phyloP scores from a whole-genome alignment of 2,888 invertebrate genomes.

The Spicauda simplicius region DNA sequence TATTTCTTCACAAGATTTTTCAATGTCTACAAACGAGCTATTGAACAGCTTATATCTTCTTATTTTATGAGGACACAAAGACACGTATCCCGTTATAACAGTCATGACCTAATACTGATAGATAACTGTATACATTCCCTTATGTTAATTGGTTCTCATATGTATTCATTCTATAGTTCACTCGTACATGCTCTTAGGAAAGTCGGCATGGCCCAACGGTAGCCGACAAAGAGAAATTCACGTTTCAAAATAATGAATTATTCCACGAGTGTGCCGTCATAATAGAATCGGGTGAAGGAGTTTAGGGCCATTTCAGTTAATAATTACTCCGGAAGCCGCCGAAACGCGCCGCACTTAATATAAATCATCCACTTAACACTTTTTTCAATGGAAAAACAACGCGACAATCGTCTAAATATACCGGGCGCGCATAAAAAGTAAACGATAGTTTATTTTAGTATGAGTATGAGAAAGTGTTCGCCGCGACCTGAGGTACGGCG shows the following conservation, averaged over 20 bases:
- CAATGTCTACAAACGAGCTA: too few species aligned
- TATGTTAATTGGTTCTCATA: too few species aligned
- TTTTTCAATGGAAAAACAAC: constrained; percentile 65
- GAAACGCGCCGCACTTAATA: constrained; percentile 75
- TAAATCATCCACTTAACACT: constrained; percentile 84
- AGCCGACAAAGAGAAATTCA: constrained; percentile 56
- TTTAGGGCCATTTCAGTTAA: constrained; percentile 59
- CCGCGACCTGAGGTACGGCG: constrained; percentile 73
- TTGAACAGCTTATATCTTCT: too few species aligned
- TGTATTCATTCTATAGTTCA: background rate
- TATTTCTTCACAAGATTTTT: too few species aligned
- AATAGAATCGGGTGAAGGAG: constrained; percentile 56
- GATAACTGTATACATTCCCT: too few species aligned
- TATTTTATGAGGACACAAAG: too few species aligned
- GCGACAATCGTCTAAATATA: constrained; percentile 80
- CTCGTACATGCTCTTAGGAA: background rate
- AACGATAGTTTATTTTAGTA: constrained; percentile 76
- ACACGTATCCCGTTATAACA: too few species aligned
- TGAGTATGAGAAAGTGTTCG: constrained; percentile 80
- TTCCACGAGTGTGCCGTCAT: constrained; percentile 58
- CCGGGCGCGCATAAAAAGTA: constrained; percentile 75
- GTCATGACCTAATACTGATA: too few species aligned
- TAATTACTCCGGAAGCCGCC: constrained; percentile 77
- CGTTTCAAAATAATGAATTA: constrained; percentile 59
- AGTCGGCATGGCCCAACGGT: constrained; percentile 6